Evolutionary conservation across 1,140 invertebrate genomes (phyloP).

Genomic region (Drosophila triauraria): DNA sequence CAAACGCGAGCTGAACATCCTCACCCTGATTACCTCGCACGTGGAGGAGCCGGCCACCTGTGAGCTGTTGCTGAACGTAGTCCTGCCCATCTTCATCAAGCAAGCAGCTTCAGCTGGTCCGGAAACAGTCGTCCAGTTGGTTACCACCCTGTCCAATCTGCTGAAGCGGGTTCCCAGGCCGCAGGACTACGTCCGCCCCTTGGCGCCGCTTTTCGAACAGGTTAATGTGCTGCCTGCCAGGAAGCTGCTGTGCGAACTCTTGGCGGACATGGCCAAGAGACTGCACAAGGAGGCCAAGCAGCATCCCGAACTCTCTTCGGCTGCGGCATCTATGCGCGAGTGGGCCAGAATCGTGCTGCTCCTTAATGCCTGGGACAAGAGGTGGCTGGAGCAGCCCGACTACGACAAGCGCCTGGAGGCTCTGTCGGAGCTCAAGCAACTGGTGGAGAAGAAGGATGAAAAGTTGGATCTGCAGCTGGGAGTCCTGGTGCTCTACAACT

Average conservation of each 20-base stretch:
- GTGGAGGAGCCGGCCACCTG: constrained; percentile 89
- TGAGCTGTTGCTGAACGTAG: constrained; percentile 88
- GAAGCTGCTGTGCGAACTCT: constrained; percentile 88
- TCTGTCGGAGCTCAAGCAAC: constrained; percentile 87
- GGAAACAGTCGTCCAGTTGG: constrained; percentile 87
- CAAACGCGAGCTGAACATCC: constrained; percentile 91
- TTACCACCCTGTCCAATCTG: constrained; percentile 91
- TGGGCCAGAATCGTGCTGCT: constrained; percentile 87
- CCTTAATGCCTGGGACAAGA: constrained; percentile 94
- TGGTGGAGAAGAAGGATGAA: constrained; percentile 84
- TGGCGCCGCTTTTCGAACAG: constrained; percentile 89
- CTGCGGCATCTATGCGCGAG: constrained; percentile 65
- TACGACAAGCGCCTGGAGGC: constrained; percentile 92
- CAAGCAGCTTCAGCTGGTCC: constrained; percentile 86
- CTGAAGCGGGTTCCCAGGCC: constrained; percentile 89
- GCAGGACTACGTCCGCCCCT: constrained; percentile 88
- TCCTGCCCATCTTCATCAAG: constrained; percentile 91
- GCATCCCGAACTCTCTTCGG: neutral
- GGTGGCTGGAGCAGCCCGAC: constrained; percentile 96
- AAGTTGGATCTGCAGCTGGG: constrained; percentile 88
- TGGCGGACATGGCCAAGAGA: constrained; percentile 86
- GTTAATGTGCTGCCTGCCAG: constrained; percentile 87
- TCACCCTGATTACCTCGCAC: constrained; percentile 92
- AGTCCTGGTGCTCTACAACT: constrained; percentile 92
- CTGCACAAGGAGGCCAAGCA: constrained; percentile 62